Base-by-base conservation (phyloP, 1,140 invertebrate species). In the Caenorhabditis latens region DNA sequence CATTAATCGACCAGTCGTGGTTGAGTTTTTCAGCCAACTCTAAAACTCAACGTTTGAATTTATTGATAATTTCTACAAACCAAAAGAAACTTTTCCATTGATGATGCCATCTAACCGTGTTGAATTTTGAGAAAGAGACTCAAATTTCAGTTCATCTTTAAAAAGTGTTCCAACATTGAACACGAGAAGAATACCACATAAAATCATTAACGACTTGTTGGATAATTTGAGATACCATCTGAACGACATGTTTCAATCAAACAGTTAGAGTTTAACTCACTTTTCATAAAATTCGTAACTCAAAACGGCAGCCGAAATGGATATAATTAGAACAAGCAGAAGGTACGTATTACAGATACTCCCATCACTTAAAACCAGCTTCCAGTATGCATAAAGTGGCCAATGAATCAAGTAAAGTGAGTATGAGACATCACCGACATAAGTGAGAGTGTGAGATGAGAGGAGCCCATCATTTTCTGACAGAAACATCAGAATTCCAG, bases 341-440 rank as follows among this genome's bases (percentile, higher is more conserved):
- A 63, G 58, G 8, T 24, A n/a, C 24, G 32, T 6, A 63, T 63
- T 63, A n/a, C 58, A 63, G 8, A 63, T 32, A n/a, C n/a, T 9
- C 7, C 21, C 58, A 24, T 63, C 6, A 63, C 58, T 63, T n/a
- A 63, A 32, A 32, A 32, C 21, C 8, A 82, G n/a, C n/a, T 82
- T 82, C 46, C 46, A 82, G 40, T 11, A 53, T 24, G 75, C 48
- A 57, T 53, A 53, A 55, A 83, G 53, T 11, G 79, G 79, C 79
- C 79, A 83, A 55, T 83, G 79, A 53, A 83, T 32, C 8, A 83
- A 19, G 24, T 83, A 83, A 1, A 53, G 21, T 21, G 79, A 32
- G 21, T 83, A 83, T 4, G 79, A 83, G 8, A 83, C 19, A 32
- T 83, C 79, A 55, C 79, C 79, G 11, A 83, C 55, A 43, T 83